Conservation (phyloP, 2,113 vertebrate genomes). For the Danionella cerebrum region DNA sequence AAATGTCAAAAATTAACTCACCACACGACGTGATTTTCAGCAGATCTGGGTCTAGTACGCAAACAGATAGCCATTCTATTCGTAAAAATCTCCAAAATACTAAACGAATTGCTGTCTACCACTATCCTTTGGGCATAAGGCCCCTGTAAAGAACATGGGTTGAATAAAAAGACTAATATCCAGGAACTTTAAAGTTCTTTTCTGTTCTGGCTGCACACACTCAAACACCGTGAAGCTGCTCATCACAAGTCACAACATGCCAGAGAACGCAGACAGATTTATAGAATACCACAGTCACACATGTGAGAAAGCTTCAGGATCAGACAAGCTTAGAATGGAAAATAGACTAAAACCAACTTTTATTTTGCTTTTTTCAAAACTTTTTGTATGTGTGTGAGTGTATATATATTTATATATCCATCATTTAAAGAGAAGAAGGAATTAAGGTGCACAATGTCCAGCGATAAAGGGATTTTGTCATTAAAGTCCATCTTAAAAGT, state of each 20-base stretch:
- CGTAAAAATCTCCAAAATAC: no score
- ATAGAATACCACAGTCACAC: background rate
- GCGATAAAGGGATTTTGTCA: no score
- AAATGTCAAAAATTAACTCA: background rate
- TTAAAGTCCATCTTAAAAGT: no score
- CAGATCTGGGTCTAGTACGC: background rate
- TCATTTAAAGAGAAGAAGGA: slow-evolving; percentile 49
- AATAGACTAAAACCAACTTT: background rate
- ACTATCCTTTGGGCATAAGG: no score
- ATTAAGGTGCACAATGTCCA: slow-evolving; percentile 45
- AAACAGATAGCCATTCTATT: background rate
- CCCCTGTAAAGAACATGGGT: no score
- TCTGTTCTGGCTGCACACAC: background rate
- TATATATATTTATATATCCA: no score
- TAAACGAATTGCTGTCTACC: no score
- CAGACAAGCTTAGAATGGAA: background rate
- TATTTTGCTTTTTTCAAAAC: background rate
- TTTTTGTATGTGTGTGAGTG: background rate
- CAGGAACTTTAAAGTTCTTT: background rate
- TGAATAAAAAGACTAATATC: no score
- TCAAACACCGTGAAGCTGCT: slow-evolving; percentile 12
- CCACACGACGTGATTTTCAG: slow-evolving; percentile 2
- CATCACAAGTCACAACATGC: slow-evolving; percentile 11
- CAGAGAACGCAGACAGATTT: background rate
- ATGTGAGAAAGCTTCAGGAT: background rate